Conservation (phyloP, 1,140 invertebrate genomes). For the Bombus breviceps region DNA sequence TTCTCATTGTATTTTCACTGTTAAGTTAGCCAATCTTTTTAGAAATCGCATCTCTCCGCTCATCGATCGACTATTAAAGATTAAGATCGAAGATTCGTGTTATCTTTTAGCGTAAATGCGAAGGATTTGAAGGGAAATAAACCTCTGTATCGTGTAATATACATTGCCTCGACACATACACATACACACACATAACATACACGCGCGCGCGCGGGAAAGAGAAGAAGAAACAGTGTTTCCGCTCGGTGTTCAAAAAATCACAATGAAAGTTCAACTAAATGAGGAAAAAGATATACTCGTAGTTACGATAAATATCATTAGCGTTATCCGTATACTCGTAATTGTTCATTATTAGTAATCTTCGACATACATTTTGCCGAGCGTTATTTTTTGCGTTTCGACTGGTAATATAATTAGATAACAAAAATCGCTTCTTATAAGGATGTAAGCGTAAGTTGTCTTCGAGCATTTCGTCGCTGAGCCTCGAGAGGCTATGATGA, state of each 20-base stretch:
- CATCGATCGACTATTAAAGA: neutral
- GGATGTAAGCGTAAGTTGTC: slow-evolving; percentile 8
- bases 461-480: slow-evolving; percentile 22
- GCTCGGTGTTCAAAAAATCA: slow-evolving; percentile 30
- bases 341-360: slow-evolving; percentile 1
- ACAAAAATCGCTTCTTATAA: neutral
- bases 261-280: slow-evolving; percentile 32
- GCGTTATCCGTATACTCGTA: neutral
- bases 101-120: slow-evolving; percentile 24
- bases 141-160: neutral
- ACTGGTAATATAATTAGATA: neutral
- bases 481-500: neutral
- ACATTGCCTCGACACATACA: slow-evolving; percentile 1
- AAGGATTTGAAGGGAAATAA: slow-evolving; percentile 40
- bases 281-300: slow-evolving; percentile 22
- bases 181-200: neutral
- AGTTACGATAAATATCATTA: slow-evolving; percentile 23
- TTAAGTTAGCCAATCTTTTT: neutral
- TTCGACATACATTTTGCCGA: neutral
- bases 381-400: neutral
- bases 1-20: neutral
- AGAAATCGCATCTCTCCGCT: neutral
- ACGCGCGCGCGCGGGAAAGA: neutral
- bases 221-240: neutral
- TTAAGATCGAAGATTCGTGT: slow-evolving; percentile 15